Conservation (phyloP, 2,888 invertebrate species). For the Nemoura dubitans region DNA sequence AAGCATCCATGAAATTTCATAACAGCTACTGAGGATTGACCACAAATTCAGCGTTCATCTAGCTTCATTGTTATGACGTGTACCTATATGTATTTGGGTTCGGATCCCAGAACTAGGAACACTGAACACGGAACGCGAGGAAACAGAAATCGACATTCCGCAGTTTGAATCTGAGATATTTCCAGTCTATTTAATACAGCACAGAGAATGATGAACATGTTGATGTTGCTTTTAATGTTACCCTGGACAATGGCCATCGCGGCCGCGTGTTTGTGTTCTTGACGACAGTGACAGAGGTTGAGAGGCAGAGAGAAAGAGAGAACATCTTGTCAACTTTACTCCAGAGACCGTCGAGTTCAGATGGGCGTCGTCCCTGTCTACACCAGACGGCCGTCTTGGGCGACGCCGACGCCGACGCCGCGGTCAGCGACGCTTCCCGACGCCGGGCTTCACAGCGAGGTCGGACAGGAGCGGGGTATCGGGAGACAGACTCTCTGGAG, state of each 20-base stretch:
- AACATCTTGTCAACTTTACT: conserved; percentile 26
- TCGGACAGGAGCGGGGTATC: neutral
- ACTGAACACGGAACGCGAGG: neutral
- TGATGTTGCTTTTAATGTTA: neutral
- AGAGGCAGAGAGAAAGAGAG: conserved; percentile 20
- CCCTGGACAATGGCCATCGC: neutral
- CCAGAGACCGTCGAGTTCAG: neutral
- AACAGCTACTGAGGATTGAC: conserved; percentile 51
- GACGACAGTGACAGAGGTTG: neutral
- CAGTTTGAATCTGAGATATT: conserved; percentile 47
- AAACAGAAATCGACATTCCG: conserved; percentile 12
- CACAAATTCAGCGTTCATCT: conserved; percentile 41
- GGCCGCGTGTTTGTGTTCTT: neutral
- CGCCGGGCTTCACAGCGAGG: conserved; percentile 16
- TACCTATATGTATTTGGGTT: too few species aligned
- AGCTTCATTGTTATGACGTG: conserved; percentile 30
- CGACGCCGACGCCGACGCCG: conserved; percentile 13
- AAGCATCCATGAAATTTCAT: conserved; percentile 57
- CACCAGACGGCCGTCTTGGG: neutral
- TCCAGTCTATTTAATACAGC: conserved; percentile 34
- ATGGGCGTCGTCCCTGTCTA: conserved; percentile 9
- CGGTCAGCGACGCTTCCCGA: conserved; percentile 8
- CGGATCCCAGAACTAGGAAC: too few species aligned
- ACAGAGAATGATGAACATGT: neutral
- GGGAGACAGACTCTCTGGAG: neutral